A percentile compares a stretch with the other conserved stretches of the same genome.
These are phyloP conservation scores for Hydractinia echinata DNA, from an alignment of 30 jellyfish, hydroid and myxozoan genomes.

Conservation along the genomic window DNA sequence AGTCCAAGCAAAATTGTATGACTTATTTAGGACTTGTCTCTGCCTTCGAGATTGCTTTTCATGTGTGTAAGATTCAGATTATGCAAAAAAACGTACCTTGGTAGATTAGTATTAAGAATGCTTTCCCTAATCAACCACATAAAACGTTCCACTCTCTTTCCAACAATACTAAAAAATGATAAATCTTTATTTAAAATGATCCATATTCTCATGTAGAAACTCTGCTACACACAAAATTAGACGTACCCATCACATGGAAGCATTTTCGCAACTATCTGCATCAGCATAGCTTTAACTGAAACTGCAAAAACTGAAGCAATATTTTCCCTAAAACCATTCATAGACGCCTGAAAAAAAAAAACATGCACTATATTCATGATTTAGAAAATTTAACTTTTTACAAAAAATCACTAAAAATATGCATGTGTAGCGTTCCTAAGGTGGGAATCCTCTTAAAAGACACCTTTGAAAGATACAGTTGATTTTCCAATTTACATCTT, in stretches of 20 bases:
- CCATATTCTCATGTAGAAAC: not conserved
- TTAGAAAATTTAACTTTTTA: too few relatives aligned
- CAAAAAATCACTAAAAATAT: too few relatives aligned
- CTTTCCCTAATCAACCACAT: conserved; percentile 10
- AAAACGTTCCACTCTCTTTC: not conserved
- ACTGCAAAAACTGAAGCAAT: not conserved
- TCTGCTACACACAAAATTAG: not conserved
- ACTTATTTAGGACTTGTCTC: too few relatives aligned
- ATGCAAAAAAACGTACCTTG: not conserved
- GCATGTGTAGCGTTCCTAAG: too few relatives aligned
- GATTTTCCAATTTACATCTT: too few relatives aligned
- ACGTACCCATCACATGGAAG: conserved; percentile 13
- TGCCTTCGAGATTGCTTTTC: too few relatives aligned
- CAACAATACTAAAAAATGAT: not conserved
- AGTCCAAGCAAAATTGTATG: too few relatives aligned
- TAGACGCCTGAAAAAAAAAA: not conserved
- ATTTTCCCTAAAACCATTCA: not conserved
- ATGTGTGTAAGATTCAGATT: too few relatives aligned
- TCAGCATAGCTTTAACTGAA: not conserved
- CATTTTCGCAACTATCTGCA: not conserved
- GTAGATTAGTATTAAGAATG: not conserved
- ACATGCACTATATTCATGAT: not conserved
- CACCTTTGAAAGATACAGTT: too few relatives aligned
- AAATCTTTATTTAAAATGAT: not conserved
- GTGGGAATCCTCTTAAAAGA: too few relatives aligned